A percentile compares a stretch with the other conserved stretches of the same genome.
Conservation (phyloP, 2,797 vertebrate species). For the Rhabdomys pumilio region DNA sequence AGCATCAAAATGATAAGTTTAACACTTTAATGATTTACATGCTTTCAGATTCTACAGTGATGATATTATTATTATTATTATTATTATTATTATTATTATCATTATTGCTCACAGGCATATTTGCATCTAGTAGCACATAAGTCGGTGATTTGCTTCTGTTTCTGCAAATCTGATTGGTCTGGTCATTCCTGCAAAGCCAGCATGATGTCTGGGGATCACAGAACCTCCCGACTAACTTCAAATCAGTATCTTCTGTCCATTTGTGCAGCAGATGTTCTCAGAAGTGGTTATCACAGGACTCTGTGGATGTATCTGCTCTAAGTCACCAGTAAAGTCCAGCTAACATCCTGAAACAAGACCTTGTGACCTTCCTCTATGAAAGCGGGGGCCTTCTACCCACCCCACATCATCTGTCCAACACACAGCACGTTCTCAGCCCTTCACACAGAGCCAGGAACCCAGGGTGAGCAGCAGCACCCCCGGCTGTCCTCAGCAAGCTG, state of each 20-base stretch:
- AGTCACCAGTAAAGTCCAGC: neutral
- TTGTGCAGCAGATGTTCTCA: neutral
- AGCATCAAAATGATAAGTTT: neutral
- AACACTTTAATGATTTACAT: neutral
- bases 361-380: neutral
- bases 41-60: slow-evolving; percentile 7
- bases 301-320: neutral
- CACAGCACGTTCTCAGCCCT: neutral
- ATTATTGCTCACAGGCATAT: neutral
- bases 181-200: slow-evolving; percentile 38
- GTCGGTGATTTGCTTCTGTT: neutral
- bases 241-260: neutral
- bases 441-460: neutral
- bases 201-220: neutral
- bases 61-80: neutral
- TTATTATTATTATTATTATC: neutral
- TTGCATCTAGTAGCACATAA: neutral
- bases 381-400: neutral
- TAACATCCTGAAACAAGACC: neutral
- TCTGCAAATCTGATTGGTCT: neutral
- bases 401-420: neutral
- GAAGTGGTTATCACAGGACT: neutral
- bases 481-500: neutral
- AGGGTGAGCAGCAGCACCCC: neutral
- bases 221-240: neutral